Conservation (phyloP, 2,113 vertebrate species). For the Myiozetetes cayanensis region DNA sequence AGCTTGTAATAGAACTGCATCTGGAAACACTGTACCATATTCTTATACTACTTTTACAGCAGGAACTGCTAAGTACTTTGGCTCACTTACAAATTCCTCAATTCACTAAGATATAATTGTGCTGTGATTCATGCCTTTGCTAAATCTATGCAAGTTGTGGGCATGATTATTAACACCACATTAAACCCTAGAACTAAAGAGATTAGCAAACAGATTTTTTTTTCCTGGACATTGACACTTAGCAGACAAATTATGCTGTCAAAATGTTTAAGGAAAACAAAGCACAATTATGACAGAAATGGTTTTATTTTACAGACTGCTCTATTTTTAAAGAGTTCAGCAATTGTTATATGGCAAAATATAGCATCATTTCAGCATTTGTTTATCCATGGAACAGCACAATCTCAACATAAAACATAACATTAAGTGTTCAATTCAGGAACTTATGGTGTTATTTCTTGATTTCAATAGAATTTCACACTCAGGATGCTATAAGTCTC, state of each 20-base stretch:
- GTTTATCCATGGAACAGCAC: neutral
- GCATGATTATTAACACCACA: constrained; percentile 42
- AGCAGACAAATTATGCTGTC: constrained; percentile 20
- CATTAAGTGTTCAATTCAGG: neutral
- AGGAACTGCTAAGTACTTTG: constrained; percentile 60
- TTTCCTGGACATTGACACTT: constrained; percentile 39
- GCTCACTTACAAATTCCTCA: constrained; percentile 46
- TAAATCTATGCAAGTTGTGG: constrained; percentile 50
- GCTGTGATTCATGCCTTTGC: constrained; percentile 45
- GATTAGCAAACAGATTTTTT: constrained; percentile 32
- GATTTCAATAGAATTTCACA: neutral
- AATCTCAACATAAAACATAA: neutral
- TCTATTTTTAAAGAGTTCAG: constrained; percentile 15
- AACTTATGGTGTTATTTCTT: neutral
- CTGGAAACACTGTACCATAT: constrained; percentile 56
- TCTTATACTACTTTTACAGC: constrained; percentile 52
- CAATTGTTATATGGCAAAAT: neutral
- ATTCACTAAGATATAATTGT: constrained; percentile 55
- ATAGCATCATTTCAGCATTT: neutral
- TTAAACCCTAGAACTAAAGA: constrained; percentile 51
- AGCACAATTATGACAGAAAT: constrained; percentile 17
- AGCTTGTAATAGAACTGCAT: constrained; percentile 54
- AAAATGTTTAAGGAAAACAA: constrained; percentile 52
- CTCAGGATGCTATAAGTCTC: neutral
- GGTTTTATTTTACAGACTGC: neutral